A percentile compares a stretch with the other conserved stretches of the same genome.
phyloP scores from a whole-genome alignment of 2,797 vertebrate species.

The Aeoliscus strigatus region DNA sequence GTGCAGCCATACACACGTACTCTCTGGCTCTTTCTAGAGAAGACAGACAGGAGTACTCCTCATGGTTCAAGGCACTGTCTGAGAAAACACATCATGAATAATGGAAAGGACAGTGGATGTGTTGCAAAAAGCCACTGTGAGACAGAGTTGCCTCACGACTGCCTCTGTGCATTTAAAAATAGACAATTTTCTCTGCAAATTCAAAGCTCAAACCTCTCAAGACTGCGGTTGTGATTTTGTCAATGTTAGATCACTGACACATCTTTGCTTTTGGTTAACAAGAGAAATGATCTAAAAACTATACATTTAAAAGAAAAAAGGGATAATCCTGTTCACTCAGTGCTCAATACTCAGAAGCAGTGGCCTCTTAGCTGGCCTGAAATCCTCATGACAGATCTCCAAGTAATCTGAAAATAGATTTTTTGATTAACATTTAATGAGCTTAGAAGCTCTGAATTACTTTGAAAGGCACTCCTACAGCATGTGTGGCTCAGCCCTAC shows the following conservation, averaged over 20 bases:
- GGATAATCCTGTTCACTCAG: constrained; percentile 24
- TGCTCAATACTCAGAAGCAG: constrained; percentile 39
- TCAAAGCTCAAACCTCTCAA: too few relatives aligned
- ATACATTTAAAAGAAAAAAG: too few relatives aligned
- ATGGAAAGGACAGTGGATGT: constrained; percentile 53
- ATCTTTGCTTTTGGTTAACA: too few relatives aligned
- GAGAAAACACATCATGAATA: constrained; percentile 67
- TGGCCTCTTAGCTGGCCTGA: constrained; percentile 63
- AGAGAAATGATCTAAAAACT: too few relatives aligned
- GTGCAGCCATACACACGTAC: constrained; percentile 27
- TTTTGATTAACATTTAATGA: constrained; percentile 84
- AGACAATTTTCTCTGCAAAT: too few relatives aligned
- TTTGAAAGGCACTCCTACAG: constrained; percentile 71
- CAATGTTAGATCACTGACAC: constrained; percentile 9
- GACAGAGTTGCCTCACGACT: constrained; percentile 31
- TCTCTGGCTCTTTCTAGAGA: constrained; percentile 46
- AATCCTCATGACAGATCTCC: constrained; percentile 76
- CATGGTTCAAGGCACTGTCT: constrained; percentile 58
- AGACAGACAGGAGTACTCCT: constrained; percentile 50
- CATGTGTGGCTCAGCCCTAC: constrained; percentile 32
- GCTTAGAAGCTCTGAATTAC: constrained; percentile 73
- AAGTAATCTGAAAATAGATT: constrained; percentile 81
- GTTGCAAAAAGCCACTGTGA: constrained; percentile 51
- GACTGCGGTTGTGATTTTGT: not conserved
- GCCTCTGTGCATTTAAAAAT: constrained; percentile 38